Evolutionary conservation across 1,140 invertebrate species (phyloP).

Genomic region (Megalonaias nervosa): DNA sequence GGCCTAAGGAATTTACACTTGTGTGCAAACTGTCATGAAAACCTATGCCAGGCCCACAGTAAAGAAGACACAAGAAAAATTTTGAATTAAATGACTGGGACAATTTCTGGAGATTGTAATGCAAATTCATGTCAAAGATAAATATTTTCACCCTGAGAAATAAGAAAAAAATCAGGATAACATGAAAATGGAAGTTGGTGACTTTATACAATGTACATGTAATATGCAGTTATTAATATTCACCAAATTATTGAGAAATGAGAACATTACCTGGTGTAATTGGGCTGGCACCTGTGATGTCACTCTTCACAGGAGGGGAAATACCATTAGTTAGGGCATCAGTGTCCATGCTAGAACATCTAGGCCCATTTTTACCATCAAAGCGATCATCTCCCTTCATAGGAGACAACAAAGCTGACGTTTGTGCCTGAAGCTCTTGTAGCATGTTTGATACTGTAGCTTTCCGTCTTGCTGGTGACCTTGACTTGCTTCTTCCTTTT

Average conservation of each 20-base stretch:
- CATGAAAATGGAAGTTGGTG: too few species aligned
- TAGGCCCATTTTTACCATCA: conserved; percentile 20
- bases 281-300: conserved; percentile 29
- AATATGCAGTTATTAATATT: neutral
- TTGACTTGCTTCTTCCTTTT: too few species aligned
- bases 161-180: too few species aligned
- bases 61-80: too few species aligned
- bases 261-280: conserved; percentile 13
- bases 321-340: conserved; percentile 24
- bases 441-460: conserved; percentile 30
- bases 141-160: too few species aligned
- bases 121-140: too few species aligned
- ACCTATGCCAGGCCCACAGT: too few species aligned
- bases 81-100: too few species aligned
- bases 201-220: neutral
- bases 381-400: conserved; percentile 14
- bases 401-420: conserved; percentile 19
- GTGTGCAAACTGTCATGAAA: too few species aligned
- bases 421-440: conserved; percentile 21
- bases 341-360: conserved; percentile 34
- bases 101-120: too few species aligned
- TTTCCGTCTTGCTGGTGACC: neutral
- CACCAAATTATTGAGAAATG: neutral
- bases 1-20: too few species aligned
- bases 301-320: conserved; percentile 18